These are phyloP conservation scores for Apotomis capreana DNA, from an alignment of 2,888 invertebrate species.

Conservation along the genomic window DNA sequence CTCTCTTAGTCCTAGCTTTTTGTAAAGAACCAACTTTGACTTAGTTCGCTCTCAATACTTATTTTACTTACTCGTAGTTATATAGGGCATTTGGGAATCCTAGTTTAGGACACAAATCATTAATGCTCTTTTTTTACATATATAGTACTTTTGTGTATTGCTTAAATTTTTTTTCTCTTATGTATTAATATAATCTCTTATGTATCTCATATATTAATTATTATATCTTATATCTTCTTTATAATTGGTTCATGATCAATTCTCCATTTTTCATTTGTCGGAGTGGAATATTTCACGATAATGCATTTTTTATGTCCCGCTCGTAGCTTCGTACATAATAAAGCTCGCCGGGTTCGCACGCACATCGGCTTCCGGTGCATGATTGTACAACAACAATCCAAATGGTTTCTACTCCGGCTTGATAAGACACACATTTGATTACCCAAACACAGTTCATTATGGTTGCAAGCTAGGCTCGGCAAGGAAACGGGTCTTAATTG, in stretches of 20 bases:
- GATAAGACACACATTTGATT: slow-evolving; percentile 51
- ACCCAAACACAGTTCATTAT: slow-evolving; percentile 21
- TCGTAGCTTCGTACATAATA: slow-evolving; percentile 54
- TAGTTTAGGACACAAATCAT: too few species aligned
- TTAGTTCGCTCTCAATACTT: too few species aligned
- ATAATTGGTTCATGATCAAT: not conserved
- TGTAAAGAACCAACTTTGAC: too few species aligned
- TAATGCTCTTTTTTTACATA: too few species aligned
- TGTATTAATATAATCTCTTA: too few species aligned
- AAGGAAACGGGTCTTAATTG: slow-evolving; percentile 66
- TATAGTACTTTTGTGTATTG: too few species aligned
- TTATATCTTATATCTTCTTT: too few species aligned
- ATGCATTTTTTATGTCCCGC: slow-evolving; percentile 40
- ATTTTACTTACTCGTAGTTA: too few species aligned
- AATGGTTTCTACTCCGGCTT: slow-evolving; percentile 48
- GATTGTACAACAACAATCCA: slow-evolving; percentile 28
- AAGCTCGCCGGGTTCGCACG: slow-evolving; percentile 60
- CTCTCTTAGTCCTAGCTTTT: too few species aligned
- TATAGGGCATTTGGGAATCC: too few species aligned
- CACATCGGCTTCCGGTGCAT: slow-evolving; percentile 60
- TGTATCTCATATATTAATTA: too few species aligned
- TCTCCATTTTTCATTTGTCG: not conserved
- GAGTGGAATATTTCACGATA: slow-evolving; percentile 19
- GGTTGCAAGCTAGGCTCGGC: slow-evolving; percentile 42
- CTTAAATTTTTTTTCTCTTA: too few species aligned